These are phyloP conservation scores for Chionodraco myersi DNA, from an alignment of 2,113 vertebrate genomes.

Conservation along the genomic window DNA sequence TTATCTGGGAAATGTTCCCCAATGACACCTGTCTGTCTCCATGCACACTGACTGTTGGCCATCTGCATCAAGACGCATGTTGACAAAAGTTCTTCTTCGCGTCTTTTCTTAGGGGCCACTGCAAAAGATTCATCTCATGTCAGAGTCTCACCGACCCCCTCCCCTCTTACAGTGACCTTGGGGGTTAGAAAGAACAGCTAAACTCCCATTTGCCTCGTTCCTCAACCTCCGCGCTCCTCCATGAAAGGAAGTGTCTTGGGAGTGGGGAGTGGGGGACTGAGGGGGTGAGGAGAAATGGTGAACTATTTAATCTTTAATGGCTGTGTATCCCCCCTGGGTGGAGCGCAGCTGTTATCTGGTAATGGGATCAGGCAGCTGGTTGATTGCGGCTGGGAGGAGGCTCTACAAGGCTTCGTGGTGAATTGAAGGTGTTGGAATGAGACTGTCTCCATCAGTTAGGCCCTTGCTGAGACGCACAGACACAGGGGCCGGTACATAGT, in stretches of 20 bases:
- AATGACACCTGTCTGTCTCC: slow-evolving; percentile 68
- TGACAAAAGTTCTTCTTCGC: slow-evolving; percentile 29
- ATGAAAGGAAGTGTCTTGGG: slow-evolving; percentile 59
- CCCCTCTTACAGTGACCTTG: slow-evolving; percentile 19
- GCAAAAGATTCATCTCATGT: neutral
- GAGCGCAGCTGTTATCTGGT: slow-evolving; percentile 64
- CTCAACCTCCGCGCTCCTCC: slow-evolving; percentile 34
- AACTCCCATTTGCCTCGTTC: slow-evolving; percentile 42
- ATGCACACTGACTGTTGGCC: slow-evolving; percentile 26
- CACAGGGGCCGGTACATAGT: neutral
- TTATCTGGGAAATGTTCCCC: slow-evolving; percentile 52
- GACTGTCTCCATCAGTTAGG: slow-evolving; percentile 35
- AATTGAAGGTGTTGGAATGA: slow-evolving; percentile 51
- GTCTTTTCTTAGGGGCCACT: slow-evolving; percentile 7
- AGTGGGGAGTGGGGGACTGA: slow-evolving; percentile 27
- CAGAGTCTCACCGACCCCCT: neutral
- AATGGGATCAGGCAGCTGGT: slow-evolving; percentile 65
- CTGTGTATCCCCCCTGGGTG: slow-evolving; percentile 13
- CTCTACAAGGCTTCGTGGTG: slow-evolving; percentile 24
- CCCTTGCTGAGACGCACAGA: slow-evolving; percentile 20
- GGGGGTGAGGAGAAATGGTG: slow-evolving; percentile 20
- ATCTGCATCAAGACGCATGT: slow-evolving; percentile 16
- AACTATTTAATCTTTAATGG: slow-evolving; percentile 56
- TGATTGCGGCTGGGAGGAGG: slow-evolving; percentile 63
- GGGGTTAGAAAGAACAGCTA: slow-evolving; percentile 15